Evolutionary conservation across 2,113 vertebrate species (phyloP).

Genomic region (Thunnus maccoyii): DNA sequence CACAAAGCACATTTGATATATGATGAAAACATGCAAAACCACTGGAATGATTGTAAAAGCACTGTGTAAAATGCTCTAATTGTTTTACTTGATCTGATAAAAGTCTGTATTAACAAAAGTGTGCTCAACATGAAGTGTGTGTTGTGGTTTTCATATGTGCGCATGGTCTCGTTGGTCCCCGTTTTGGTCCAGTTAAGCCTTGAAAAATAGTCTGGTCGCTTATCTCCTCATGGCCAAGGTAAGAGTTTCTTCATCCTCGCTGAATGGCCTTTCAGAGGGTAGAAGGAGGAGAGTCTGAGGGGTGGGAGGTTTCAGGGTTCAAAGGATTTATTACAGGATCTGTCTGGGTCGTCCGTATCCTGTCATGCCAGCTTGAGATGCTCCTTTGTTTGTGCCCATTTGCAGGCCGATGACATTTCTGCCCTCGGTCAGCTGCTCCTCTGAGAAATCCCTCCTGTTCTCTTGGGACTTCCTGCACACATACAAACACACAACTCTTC

Average conservation of each 20-base stretch:
- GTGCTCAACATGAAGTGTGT: constrained; percentile 39
- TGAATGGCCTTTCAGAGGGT: constrained; percentile 36
- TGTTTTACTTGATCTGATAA: constrained; percentile 4
- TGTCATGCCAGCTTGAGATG: constrained; percentile 94
- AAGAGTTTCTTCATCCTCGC: constrained; percentile 42
- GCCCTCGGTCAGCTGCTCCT: constrained; percentile 93
- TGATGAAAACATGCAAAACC: constrained; percentile 31
- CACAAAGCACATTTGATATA: constrained; percentile 8
- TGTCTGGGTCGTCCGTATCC: constrained; percentile 93
- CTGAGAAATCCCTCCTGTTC: constrained; percentile 93
- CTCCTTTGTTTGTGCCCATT: constrained; percentile 95
- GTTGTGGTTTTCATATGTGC: constrained; percentile 24
- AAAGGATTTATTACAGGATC: constrained; percentile 85
- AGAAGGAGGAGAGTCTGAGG: constrained; percentile 13
- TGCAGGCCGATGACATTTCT: constrained; percentile 94
- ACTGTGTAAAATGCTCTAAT: constrained; percentile 17
- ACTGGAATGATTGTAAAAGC: constrained; percentile 13
- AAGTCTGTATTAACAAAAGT: constrained; percentile 1
- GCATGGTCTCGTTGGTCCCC: constrained; percentile 66
- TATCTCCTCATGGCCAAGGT: constrained; percentile 45
- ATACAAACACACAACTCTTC: constrained; percentile 30
- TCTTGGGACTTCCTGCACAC: constrained; percentile 92
- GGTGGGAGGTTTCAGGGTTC: constrained; percentile 9
- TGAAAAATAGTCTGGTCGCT: constrained; percentile 52
- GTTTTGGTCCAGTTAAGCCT: constrained; percentile 76